Evolutionary conservation across 2,797 vertebrate genomes (phyloP), one percentile per base, ranked within the genome.

Genomic region (Peromyscus aztecus): DNA sequence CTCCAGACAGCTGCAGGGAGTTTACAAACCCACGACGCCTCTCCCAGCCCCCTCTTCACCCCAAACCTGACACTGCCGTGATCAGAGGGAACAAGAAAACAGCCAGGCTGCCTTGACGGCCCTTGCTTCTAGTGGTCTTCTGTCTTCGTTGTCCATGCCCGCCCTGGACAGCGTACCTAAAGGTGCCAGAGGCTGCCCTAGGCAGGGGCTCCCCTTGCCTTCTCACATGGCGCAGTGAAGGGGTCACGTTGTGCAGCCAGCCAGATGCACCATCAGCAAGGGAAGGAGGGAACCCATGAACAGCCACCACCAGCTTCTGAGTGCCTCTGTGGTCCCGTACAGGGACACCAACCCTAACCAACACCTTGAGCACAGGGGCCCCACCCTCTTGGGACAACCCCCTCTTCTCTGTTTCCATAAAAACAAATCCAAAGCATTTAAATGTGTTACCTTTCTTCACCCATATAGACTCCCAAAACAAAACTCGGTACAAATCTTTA

Each of bases 401-500:
- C 46, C 49, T 27, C 59, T 57, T 57, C 93, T 91, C 77, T 63
- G 91, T 97, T 94, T 95, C 94, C 16, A 23, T 95, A 43, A 69
- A 73, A 96, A 93, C 16, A 96, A 85, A 97, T 97, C 98, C 94
- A 98, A 98, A 97, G 95, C 96, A 71, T 97, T 96, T 76, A 67
- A 91, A 86, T 5, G 27, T 57, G 92, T 90, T 90, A 88, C 80
- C 83, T 96, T 97, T 94, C 94, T 95, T 96, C 88, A 93, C 67
- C 17, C 97, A 71, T 59, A 75, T 3, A 95, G 94, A 97, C 94
- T 96, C 95, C 90, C 80, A 92, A 94, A 95, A 94, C 75, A 61
- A 69, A 97, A 95, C 85, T 75, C 94, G 57, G 94, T 92, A 94
- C 96, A 98, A 97, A 98, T 98, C 95, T 98, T 98, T 98, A 98